phyloP scores from a whole-genome alignment of 2,797 vertebrate species.

The Glossophaga mutica region DNA sequence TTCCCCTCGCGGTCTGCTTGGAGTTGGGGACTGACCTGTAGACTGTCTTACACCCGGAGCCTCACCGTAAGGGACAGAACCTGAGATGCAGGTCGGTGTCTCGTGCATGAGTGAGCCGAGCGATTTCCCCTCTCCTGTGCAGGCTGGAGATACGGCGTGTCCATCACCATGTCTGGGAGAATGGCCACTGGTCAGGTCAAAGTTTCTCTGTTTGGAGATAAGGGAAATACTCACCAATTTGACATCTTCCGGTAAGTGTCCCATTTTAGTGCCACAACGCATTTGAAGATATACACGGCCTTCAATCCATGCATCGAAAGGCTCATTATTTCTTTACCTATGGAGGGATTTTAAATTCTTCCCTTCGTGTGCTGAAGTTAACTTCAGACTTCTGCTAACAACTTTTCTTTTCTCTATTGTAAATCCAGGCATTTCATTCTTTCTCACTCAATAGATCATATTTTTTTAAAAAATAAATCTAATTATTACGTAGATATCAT shows the following conservation, averaged over 20 bases:
- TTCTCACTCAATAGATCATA: neutral
- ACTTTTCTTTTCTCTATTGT: neutral
- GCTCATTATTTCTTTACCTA: neutral
- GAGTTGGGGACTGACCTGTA: neutral
- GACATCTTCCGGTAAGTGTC: conserved; percentile 67
- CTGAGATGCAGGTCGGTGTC: neutral
- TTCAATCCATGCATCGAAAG: neutral
- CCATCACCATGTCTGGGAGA: conserved; percentile 60
- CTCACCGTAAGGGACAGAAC: neutral
- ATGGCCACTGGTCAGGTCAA: conserved; percentile 47
- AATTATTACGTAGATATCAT: neutral
- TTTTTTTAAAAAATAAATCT: neutral
- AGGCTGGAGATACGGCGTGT: conserved; percentile 76
- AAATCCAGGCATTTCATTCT: neutral
- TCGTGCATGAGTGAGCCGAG: neutral
- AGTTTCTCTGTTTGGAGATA: conserved; percentile 70
- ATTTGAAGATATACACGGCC: accelerated
- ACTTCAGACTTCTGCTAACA: neutral
- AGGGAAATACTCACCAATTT: conserved; percentile 70
- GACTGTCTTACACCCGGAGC: neutral
- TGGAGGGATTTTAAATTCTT: neutral
- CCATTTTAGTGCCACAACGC: accelerated
- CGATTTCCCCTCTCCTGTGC: neutral
- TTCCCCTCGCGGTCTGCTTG: neutral
- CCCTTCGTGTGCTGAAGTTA: neutral